Evolutionary conservation across 2,888 invertebrate genomes (phyloP).

Genomic region (Tridacna gigas): DNA sequence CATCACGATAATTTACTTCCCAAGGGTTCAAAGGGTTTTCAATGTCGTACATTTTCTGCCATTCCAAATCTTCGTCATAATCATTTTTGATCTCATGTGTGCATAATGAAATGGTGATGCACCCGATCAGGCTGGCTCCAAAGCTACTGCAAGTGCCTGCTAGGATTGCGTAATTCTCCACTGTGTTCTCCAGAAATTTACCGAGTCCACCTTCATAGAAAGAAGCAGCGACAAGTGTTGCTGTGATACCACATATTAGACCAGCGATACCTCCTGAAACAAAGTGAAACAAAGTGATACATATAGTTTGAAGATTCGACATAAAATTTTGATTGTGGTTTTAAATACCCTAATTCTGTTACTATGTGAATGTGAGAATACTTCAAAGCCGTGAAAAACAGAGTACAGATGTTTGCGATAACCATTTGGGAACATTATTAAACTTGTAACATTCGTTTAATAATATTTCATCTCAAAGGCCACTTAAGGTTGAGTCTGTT

Average conservation of each 20-base stretch:
- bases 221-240: slow-evolving; percentile 74
- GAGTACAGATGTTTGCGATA: too few species aligned
- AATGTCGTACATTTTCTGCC: slow-evolving; percentile 81
- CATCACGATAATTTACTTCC: slow-evolving; percentile 78
- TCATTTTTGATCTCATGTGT: slow-evolving; percentile 72
- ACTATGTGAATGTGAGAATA: too few species aligned
- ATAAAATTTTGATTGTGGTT: too few species aligned
- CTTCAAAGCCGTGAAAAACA: too few species aligned
- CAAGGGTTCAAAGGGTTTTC: slow-evolving; percentile 81
- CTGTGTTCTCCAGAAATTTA: slow-evolving; percentile 77
- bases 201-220: slow-evolving; percentile 75
- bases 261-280: slow-evolving; percentile 76
- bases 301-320: too few species aligned
- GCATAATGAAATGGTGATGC: slow-evolving; percentile 74
- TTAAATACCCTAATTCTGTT: too few species aligned
- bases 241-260: slow-evolving; percentile 73
- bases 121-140: slow-evolving; percentile 74
- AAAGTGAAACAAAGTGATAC: not conserved
- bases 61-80: slow-evolving; percentile 75
- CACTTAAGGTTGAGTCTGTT: too few species aligned
- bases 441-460: too few species aligned
- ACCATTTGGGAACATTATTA: too few species aligned
- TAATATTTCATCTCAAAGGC: too few species aligned
- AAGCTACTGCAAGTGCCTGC: slow-evolving; percentile 79
- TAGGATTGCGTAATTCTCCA: slow-evolving; percentile 78